Percentiles rank a stretch among this genome's conserved stretches.
Evolutionary conservation across 2,113 vertebrate genomes (phyloP).

Genomic region (Cinclus mexicanus): DNA sequence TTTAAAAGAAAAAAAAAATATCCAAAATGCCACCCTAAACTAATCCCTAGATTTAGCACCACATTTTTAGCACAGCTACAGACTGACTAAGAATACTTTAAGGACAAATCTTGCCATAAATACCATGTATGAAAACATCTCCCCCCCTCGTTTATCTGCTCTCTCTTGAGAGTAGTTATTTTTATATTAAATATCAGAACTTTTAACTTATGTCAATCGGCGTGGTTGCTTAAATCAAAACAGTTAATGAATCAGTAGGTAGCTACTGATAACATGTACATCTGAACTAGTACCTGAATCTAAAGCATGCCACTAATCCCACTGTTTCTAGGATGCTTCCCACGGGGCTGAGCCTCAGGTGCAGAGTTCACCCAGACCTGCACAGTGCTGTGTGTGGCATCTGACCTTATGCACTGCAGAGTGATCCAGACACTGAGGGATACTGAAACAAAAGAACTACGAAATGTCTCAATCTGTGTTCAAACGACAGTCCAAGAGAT

Average conservation of each 20-base stretch:
- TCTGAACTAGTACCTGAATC: background rate
- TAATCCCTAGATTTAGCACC: background rate
- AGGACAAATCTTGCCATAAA: background rate
- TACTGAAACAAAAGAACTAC: background rate
- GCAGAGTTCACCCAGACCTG: background rate
- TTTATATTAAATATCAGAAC: background rate
- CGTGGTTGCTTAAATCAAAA: background rate
- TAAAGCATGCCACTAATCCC: background rate
- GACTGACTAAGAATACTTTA: background rate
- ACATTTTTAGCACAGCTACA: background rate
- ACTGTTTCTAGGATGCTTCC: background rate
- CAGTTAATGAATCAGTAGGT: background rate
- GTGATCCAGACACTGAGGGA: background rate
- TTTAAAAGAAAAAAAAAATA: background rate
- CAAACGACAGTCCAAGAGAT: background rate
- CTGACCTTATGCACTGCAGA: background rate
- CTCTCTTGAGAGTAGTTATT: background rate
- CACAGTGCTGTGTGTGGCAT: background rate
- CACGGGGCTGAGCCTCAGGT: background rate
- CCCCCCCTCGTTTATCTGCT: background rate
- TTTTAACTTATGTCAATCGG: background rate
- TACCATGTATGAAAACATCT: background rate
- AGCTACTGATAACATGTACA: background rate
- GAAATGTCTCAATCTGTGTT: background rate
- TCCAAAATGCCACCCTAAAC: background rate